These are phyloP conservation scores for Tipula unca DNA, from an alignment of 2,888 invertebrate species.

Conservation along the genomic window DNA sequence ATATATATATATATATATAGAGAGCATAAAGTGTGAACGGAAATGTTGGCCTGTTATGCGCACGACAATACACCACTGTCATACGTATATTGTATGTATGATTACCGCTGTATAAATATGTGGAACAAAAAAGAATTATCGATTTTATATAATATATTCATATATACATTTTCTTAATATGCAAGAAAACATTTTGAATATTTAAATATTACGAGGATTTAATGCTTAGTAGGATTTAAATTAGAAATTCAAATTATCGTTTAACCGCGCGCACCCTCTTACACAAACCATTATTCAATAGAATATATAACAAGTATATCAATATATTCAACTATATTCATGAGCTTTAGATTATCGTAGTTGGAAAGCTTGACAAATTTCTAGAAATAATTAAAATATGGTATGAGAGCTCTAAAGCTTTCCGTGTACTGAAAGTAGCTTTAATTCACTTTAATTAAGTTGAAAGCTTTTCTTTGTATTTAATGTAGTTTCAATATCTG, in stretches of 20 bases:
- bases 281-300: no score
- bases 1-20: no score
- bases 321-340: no score
- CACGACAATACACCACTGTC: background rate
- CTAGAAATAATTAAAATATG: no score
- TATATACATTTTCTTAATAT: background rate
- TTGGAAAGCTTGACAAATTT: no score
- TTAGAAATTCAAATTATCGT: background rate
- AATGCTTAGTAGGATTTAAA: background rate
- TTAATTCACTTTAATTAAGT: no score
- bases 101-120: background rate
- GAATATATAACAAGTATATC: no score
- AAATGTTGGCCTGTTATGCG: background rate
- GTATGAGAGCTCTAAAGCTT: no score
- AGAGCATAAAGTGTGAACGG: background rate
- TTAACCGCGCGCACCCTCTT: background rate
- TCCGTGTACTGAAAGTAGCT: no score
- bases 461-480: no score
- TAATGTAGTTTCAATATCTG: no score
- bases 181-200: background rate
- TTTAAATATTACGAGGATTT: background rate
- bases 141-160: background rate
- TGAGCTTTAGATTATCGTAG: no score
- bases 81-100: background rate
- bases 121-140: background rate